These are phyloP conservation scores for Bryconaethiops microstoma DNA, from an alignment of 2,797 vertebrate species.

Conservation along the genomic window DNA sequence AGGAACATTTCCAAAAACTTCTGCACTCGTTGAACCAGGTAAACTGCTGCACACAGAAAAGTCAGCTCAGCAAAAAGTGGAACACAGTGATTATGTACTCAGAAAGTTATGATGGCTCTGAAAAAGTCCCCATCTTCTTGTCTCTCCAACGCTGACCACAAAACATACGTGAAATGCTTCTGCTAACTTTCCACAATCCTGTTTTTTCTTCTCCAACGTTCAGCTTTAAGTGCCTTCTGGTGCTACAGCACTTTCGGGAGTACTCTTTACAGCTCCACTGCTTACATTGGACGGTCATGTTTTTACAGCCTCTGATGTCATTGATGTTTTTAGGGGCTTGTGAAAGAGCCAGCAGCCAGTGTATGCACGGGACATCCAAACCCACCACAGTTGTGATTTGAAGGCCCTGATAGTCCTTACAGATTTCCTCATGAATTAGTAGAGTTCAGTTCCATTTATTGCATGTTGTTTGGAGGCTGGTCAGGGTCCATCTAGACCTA, in stretches of 20 bases:
- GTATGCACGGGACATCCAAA: constrained; percentile 17
- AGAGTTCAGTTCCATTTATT: not conserved
- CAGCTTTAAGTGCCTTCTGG: constrained; percentile 49
- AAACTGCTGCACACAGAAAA: not conserved
- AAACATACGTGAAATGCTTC: not conserved
- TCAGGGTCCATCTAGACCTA: too few relatives aligned
- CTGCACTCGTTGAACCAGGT: not conserved
- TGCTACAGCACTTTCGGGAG: constrained; percentile 60
- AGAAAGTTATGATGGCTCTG: not conserved
- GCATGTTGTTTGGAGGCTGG: not conserved
- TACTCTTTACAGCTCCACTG: constrained; percentile 64
- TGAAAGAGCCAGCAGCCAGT: constrained; percentile 39
- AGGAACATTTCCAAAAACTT: not conserved
- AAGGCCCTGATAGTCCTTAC: not conserved
- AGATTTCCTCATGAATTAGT: not conserved
- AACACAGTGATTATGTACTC: not conserved
- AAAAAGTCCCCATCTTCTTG: too few relatives aligned
- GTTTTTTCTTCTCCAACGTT: not conserved
- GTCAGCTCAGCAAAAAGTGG: not conserved
- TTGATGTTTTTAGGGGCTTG: constrained; percentile 54
- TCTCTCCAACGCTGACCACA: not conserved
- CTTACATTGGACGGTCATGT: constrained; percentile 55
- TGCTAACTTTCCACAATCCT: constrained; percentile 3
- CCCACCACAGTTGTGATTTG: constrained; percentile 1
- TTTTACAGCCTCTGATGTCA: constrained; percentile 70